Percentiles rank a stretch among this genome's conserved stretches.
Conservation (phyloP, 2,113 vertebrate genomes). For the Oryctolagus cuniculus region DNA sequence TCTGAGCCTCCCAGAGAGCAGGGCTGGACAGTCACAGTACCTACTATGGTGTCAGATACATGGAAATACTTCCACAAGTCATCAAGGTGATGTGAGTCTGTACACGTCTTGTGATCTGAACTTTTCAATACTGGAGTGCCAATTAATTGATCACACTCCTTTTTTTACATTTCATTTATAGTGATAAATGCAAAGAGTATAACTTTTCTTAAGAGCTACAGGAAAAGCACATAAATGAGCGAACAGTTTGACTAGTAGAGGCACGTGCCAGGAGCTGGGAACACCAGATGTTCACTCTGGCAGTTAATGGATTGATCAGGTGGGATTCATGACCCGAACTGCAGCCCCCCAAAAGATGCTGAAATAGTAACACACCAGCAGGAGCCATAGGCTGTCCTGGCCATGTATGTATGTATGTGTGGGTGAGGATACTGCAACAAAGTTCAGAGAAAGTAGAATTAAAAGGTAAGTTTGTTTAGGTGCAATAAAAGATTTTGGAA, state of each 20-base stretch:
- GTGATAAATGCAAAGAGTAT: background rate
- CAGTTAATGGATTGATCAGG: background rate
- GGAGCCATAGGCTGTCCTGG: background rate
- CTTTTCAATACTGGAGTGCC: background rate
- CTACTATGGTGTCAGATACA: background rate
- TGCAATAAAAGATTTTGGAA: too few relatives aligned
- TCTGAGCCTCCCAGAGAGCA: background rate
- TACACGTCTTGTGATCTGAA: background rate
- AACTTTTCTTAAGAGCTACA: background rate
- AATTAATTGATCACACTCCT: background rate
- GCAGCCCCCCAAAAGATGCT: too few relatives aligned
- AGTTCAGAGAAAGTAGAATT: too few relatives aligned
- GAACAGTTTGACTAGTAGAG: background rate
- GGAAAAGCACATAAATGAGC: background rate
- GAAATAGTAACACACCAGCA: background rate
- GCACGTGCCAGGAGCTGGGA: too few relatives aligned
- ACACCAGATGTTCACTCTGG: background rate
- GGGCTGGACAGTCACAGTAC: too few relatives aligned
- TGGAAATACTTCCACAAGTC: background rate
- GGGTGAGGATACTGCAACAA: background rate
- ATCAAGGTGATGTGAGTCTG: background rate
- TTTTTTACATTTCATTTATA: background rate
- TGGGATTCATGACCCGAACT: background rate
- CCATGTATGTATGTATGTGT: background rate
- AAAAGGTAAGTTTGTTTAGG: too few relatives aligned